Percentiles rank a stretch among this genome's conserved stretches.
Conservation (phyloP, 2,113 vertebrate genomes). For the Sebastes fasciatus region DNA sequence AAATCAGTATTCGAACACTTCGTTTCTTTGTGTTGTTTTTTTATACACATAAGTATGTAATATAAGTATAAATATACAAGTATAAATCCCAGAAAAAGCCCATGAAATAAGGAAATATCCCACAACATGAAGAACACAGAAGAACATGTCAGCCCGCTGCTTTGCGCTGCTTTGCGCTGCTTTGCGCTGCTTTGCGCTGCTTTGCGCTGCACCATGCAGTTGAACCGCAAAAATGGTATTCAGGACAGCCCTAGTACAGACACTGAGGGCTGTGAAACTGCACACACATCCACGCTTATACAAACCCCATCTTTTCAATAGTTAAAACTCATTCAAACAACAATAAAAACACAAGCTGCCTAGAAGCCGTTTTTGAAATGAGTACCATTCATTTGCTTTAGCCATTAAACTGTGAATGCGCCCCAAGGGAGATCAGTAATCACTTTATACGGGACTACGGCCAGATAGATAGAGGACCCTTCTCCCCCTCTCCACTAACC, state of each 20-base stretch:
- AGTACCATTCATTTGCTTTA: conserved; percentile 42
- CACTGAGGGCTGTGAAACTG: not conserved
- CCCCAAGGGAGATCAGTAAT: conserved; percentile 53
- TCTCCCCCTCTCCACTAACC: conserved; percentile 31
- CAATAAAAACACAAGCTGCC: conserved; percentile 50
- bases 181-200: no score
- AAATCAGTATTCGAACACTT: no score
- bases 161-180: no score
- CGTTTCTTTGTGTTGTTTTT: no score
- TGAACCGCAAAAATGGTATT: no score
- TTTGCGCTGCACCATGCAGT: no score
- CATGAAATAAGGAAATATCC: no score
- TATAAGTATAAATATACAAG: no score
- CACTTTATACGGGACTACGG: conserved; percentile 16
- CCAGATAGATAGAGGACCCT: conserved; percentile 45
- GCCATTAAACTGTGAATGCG: conserved; percentile 43
- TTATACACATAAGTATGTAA: no score
- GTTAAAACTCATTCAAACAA: conserved; percentile 32
- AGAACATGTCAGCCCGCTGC: no score
- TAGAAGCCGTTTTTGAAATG: conserved; percentile 36
- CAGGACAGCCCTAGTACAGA: not conserved
- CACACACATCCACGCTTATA: not conserved
- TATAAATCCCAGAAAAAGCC: no score
- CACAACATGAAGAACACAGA: no score
- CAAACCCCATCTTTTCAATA: not conserved